Evolutionary conservation across 2,888 invertebrate species (phyloP), one percentile per base, ranked within the genome.

Genomic region (Ferdinandea cuprea): DNA sequence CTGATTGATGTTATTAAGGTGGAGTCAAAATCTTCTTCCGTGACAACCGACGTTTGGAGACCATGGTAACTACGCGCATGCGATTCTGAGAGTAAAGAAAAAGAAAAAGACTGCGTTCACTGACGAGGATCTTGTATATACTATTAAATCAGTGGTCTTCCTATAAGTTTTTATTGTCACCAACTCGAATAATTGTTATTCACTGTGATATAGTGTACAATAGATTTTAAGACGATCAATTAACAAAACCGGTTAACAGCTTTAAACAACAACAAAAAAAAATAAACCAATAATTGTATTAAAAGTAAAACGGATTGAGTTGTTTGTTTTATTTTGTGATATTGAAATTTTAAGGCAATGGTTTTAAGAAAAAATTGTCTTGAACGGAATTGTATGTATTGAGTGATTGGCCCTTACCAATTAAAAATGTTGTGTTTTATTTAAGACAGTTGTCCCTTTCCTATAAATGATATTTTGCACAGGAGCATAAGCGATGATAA

Each of bases 181-280:
- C 35, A 73, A 79, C 40, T 79, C 32, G 52, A 73, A 44, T 52
- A 73, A 44, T 52, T 66, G 40, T 61, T 73, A 54, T 68, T 73
- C 66, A 61, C 79, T 79, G 79, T 79, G 79, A 79, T 79, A 78
- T 79, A 73, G 32, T 69, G 68, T 76, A 54, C 35, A 59, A 54
- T 76, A 68, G 58, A 30, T 37, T 50, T 13, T 65, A 66, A 73
- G 59, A 58, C n/a, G 30, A 6, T 63, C 52, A 28, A 42, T 8
- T 72, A 72, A 72, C 40, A 35, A 37, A 68, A 54, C 46, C 61
- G 66, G 66, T 66, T 59, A 30, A 79, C 66, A 73, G 73, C 73
- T 79, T 79, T 73, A 79, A 68, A 59, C 21, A 58, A 28, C 37
- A 35, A 42, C 65, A 59, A 58, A 50, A 65, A 63, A 48, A 63